Conservation (phyloP, 2,888 invertebrate species). For the Dynastes tityus region DNA sequence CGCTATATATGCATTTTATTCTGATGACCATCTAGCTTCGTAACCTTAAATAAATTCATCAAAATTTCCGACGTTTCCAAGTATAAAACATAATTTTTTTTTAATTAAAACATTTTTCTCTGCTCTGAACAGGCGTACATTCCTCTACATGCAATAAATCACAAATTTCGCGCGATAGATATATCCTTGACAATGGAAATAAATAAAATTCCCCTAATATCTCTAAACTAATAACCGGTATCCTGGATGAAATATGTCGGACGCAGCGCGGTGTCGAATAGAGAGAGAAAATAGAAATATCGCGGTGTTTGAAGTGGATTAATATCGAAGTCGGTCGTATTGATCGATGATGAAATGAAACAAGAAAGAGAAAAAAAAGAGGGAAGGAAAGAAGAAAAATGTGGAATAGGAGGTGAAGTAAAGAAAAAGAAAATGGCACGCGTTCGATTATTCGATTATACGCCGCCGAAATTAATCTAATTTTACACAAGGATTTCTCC, state of each 20-base stretch:
- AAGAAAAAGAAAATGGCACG: not conserved
- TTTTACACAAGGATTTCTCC: not conserved
- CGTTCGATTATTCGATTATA: not conserved
- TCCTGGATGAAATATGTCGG: conserved; percentile 21
- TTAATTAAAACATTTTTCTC: not conserved
- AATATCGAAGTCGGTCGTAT: conserved; percentile 28
- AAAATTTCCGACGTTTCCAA: not conserved
- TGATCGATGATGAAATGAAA: conserved; percentile 23
- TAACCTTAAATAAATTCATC: too few species aligned
- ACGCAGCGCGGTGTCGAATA: not conserved
- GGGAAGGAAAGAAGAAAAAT: conserved; percentile 1
- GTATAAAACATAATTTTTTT: not conserved
- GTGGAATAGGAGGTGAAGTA: not conserved
- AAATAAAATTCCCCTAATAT: conserved; percentile 34
- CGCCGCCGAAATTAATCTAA: conserved; percentile 5
- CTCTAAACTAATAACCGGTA: conserved; percentile 45
- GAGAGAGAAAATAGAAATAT: conserved; percentile 14
- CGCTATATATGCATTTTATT: too few species aligned
- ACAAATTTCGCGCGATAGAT: conserved; percentile 20
- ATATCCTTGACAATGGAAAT: conserved; percentile 33
- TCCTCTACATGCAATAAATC: conserved; percentile 19
- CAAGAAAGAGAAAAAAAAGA: not conserved
- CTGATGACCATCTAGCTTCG: too few species aligned
- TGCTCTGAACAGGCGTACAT: not conserved
- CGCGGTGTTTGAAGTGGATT: conserved; percentile 26